phyloP scores from a whole-genome alignment of 2,797 vertebrate species.

The Oreochromis grahami region DNA sequence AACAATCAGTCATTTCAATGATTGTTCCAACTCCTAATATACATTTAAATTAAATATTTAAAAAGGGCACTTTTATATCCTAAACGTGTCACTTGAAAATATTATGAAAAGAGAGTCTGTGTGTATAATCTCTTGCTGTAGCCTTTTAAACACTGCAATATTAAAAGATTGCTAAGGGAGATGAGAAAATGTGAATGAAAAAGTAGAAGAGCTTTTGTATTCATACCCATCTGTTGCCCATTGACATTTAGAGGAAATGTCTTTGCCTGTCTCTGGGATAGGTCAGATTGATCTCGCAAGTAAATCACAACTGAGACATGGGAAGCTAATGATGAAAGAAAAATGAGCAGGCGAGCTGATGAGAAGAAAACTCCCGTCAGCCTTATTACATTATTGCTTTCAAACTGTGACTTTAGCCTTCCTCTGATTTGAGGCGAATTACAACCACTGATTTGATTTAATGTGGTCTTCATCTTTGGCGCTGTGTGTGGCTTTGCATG shows the following conservation, averaged over 20 bases:
- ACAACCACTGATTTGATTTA: conserved; percentile 21
- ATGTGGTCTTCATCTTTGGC: not conserved
- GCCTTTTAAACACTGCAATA: not conserved
- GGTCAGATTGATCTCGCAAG: conserved; percentile 30
- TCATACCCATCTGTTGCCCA: conserved; percentile 25
- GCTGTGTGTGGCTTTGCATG: not conserved
- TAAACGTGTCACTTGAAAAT: not conserved
- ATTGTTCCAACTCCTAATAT: not conserved
- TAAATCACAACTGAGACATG: conserved; percentile 35
- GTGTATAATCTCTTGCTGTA: not conserved
- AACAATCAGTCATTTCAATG: not conserved
- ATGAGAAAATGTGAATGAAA: not conserved
- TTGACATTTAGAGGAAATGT: conserved; percentile 46
- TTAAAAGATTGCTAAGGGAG: not conserved
- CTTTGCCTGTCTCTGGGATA: conserved; percentile 5
- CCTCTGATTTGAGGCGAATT: conserved; percentile 19
- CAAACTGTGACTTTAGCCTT: conserved; percentile 12
- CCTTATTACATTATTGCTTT: conserved; percentile 42
- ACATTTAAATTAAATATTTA: not conserved
- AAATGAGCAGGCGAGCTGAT: conserved; percentile 5
- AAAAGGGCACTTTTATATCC: not conserved
- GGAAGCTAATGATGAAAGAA: not conserved
- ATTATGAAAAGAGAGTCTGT: accelerated
- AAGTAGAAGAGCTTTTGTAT: conserved; percentile 2
- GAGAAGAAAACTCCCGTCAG: conserved; percentile 11